Conservation (phyloP, 1,140 invertebrate genomes). For the Drosophila pseudoobscura region DNA sequence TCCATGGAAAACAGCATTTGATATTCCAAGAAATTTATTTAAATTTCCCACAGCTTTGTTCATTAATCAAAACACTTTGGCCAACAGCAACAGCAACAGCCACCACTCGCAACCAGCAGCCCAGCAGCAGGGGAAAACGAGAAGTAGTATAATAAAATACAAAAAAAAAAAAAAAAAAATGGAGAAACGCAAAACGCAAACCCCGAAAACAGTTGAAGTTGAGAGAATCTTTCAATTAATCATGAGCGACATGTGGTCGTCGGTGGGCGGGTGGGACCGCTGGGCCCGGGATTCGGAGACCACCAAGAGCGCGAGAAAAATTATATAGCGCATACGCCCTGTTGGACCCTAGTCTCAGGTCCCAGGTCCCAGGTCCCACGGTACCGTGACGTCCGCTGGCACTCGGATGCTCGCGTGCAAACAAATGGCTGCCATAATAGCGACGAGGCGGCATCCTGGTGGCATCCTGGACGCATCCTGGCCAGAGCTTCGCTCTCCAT, state of each 20-base stretch:
- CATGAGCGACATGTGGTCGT: constrained; percentile 78
- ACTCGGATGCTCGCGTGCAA: constrained; percentile 46
- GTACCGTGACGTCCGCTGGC: not conserved
- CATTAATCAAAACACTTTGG: constrained; percentile 54
- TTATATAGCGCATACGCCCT: constrained; percentile 71
- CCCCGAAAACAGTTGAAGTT: constrained; percentile 62
- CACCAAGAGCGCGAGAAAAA: constrained; percentile 73
- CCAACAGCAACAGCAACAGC: constrained; percentile 8
- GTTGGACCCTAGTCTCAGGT: constrained; percentile 8
- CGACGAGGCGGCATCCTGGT: constrained; percentile 46
- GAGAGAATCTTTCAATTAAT: constrained; percentile 76
- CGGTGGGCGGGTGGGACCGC: constrained; percentile 1
- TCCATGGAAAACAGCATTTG: constrained; percentile 5
- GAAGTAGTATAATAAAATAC: constrained; percentile 3
- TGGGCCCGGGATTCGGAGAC: constrained; percentile 7
- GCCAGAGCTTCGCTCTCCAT: no score
- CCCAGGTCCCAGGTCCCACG: not conserved
- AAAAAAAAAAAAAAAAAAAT: not conserved
- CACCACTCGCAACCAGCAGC: no score
- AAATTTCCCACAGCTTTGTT: constrained; percentile 30
- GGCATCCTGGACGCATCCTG: constrained; percentile 45
- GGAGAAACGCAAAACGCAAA: constrained; percentile 32
- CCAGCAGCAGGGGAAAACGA: not conserved
- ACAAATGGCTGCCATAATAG: constrained; percentile 74
- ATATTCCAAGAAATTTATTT: constrained; percentile 37